Conservation (phyloP, 2,888 invertebrate species). For the Sarcophaga subvicina region DNA sequence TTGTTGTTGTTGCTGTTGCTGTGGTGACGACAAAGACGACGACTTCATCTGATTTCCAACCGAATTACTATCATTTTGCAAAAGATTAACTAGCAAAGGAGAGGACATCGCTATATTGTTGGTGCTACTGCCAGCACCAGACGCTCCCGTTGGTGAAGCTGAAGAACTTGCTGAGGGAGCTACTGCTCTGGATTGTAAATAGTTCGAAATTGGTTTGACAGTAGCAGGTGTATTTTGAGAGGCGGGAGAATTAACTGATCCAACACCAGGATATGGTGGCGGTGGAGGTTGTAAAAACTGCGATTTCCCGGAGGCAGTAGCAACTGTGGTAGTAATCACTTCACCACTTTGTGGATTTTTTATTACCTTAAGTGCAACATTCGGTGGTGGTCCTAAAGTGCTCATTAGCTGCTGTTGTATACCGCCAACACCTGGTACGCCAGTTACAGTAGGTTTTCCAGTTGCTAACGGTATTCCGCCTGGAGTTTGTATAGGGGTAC, state of each 20-base stretch:
- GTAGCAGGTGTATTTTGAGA: conserved; percentile 55
- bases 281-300: conserved; percentile 80
- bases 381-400: conserved; percentile 74
- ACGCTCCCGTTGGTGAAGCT: conserved; percentile 58
- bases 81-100: conserved; percentile 93
- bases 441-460: conserved; percentile 46
- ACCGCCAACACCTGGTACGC: conserved; percentile 33
- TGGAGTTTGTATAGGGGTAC: conserved; percentile 63
- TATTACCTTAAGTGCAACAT: conserved; percentile 77
- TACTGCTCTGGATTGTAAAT: conserved; percentile 59
- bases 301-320: conserved; percentile 73
- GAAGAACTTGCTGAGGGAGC: conserved; percentile 30
- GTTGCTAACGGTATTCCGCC: conserved; percentile 64
- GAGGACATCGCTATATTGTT: conserved; percentile 90
- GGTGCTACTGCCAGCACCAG: conserved; percentile 47
- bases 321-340: conserved; percentile 69
- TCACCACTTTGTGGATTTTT: conserved; percentile 76
- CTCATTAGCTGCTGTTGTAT: conserved; percentile 73
- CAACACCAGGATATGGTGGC: conserved; percentile 79
- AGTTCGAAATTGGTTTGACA: conserved; percentile 70
- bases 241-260: conserved; percentile 67
- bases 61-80: conserved; percentile 89
- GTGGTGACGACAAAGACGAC: conserved; percentile 75
- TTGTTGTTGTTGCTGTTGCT: conserved; percentile 66
- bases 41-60: conserved; percentile 74